A percentile compares a stretch with the other conserved stretches of the same genome.
Conservation (phyloP, 2,797 vertebrate species). For the Rhincodon typus region DNA sequence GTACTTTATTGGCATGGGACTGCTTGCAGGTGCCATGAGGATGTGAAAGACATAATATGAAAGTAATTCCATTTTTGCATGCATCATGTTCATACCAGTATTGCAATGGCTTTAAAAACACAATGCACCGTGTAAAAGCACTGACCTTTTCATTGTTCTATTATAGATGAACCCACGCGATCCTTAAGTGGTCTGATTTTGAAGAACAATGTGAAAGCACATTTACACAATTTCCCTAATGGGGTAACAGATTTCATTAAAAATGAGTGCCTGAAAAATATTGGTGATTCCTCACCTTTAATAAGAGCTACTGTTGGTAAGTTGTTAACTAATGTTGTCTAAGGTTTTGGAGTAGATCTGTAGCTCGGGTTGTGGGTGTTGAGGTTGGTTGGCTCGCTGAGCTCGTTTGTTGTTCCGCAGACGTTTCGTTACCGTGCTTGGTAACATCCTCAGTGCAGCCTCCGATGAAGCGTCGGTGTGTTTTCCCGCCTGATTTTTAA, state of each 20-base stretch:
- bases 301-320: constrained; percentile 95
- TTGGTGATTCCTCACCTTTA: constrained; percentile 88
- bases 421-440: too few species aligned
- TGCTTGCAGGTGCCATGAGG: neutral
- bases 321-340: constrained; percentile 43
- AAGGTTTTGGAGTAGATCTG: too few species aligned
- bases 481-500: too few species aligned
- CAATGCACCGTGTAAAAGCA: constrained; percentile 41
- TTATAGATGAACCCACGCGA: constrained; percentile 87
- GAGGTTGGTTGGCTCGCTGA: too few species aligned
- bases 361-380: too few species aligned
- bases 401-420: too few species aligned
- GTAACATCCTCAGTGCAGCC: too few species aligned
- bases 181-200: constrained; percentile 95
- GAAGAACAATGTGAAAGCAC: constrained; percentile 97
- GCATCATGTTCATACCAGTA: neutral
- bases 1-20: neutral
- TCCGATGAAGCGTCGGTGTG: too few species aligned
- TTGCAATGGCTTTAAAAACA: constrained; percentile 39
- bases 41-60: neutral
- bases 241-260: constrained; percentile 95
- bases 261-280: constrained; percentile 89
- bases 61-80: neutral
- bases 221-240: constrained; percentile 94
- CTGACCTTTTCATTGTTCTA: neutral